Base-by-base conservation (phyloP, 2,113 vertebrate genomes). In the Centropristis striata region DNA sequence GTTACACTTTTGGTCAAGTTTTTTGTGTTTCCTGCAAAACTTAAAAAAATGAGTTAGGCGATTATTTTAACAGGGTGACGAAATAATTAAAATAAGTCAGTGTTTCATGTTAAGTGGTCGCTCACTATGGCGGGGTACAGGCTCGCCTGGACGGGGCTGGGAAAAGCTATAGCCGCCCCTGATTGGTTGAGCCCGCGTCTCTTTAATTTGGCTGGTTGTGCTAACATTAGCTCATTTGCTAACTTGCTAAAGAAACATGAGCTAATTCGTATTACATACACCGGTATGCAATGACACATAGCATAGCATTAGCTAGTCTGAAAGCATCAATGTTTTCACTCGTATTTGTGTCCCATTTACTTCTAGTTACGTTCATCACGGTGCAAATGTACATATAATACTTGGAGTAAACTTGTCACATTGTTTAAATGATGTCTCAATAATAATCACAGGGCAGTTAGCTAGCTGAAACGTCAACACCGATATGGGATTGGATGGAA, bases 171-270 rank as follows among this genome's bases (percentile, higher is more conserved):
- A 20, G 9, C 11, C 13, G 36, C 8, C 58, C 1, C 54, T 61
- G 73, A 87, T 85, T 87, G 89, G 85, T 71, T 81, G 8, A 72
- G 8, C 1, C 37, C 2, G 49, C 13, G 71, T 78, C 72, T 89
- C 82, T 91, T 90, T 92, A 87, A 88, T 36, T 78, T 28, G 42
- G 58, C 58, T n/a, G n/a, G n/a, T n/a, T n/a, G n/a, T n/a, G 66
- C 67, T 70, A 76, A 41, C 60, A 51, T 80, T 70, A 86, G 69
- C 63, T 65, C 28, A 13, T 20, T 2, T 47, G 65, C 75, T 72
- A 78, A 78, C 18, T 32, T 46, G 53, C 63, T 61, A 64, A 39
- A 59, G 18, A 49, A 73, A 64, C 63, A 36, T 12, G 11, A 67
- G 49, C 50, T 14, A 41, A 28, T 46, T 23, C 18, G 5, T 23